A percentile compares a stretch with the other conserved stretches of the same genome.
Evolutionary conservation across 2,113 vertebrate species (phyloP).

Genomic region (Anas platyrhynchos): DNA sequence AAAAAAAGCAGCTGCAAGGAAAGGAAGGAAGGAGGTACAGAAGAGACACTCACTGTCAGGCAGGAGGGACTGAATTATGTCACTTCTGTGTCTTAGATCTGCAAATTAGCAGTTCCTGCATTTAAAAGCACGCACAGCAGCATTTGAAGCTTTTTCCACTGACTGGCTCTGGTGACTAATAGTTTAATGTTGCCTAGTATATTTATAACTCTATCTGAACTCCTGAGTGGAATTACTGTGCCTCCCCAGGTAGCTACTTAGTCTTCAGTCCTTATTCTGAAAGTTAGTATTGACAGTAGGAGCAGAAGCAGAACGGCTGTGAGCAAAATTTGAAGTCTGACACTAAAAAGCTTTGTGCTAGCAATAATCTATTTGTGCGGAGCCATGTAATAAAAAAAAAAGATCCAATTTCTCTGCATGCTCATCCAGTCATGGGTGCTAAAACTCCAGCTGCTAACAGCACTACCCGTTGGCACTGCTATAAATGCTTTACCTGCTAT

Average conservation of each 20-base stretch:
- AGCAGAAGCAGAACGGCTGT: background rate
- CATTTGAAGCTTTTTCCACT: background rate
- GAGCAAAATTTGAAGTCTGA: background rate
- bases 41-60: background rate
- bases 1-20: background rate
- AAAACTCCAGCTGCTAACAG: background rate
- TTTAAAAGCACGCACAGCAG: background rate
- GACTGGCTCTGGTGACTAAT: background rate
- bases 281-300: background rate
- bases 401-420: background rate
- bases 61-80: background rate
- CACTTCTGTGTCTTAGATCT: background rate
- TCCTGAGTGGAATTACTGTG: background rate
- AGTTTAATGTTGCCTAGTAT: background rate
- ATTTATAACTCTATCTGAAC: background rate
- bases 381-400: background rate
- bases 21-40: background rate
- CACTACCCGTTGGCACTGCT: background rate
- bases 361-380: background rate
- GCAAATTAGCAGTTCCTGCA: background rate
- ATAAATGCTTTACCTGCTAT: background rate
- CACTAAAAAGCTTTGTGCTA: background rate
- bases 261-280: background rate
- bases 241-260: background rate
- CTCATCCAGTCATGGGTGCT: background rate